Conservation (phyloP, 2,888 invertebrate genomes). For the Cyclophora albipunctata region DNA sequence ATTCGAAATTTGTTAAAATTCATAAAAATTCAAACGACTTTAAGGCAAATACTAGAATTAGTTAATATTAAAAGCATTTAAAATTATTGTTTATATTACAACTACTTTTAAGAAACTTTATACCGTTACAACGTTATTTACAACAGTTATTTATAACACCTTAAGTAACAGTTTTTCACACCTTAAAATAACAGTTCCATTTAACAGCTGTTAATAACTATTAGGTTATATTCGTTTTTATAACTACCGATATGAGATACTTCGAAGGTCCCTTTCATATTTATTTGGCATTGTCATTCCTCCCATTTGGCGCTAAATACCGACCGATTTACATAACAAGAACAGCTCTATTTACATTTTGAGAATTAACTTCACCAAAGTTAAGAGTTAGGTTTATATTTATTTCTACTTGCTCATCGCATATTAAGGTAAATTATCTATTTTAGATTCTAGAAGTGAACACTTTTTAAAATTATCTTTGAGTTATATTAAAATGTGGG, state of each 20-base stretch:
- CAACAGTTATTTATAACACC: constrained; percentile 27
- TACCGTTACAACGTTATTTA: constrained; percentile 37
- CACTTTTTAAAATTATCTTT: constrained; percentile 28
- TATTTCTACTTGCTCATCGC: not conserved
- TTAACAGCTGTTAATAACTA: no score
- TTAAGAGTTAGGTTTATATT: no score
- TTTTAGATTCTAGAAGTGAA: constrained; percentile 21
- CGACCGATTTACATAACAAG: constrained; percentile 1
- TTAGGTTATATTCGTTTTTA: not conserved
- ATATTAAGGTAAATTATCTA: not conserved
- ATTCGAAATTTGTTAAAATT: no score
- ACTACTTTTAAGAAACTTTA: constrained; percentile 43
- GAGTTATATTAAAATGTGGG: constrained; percentile 7
- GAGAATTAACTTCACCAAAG: not conserved
- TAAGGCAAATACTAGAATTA: no score
- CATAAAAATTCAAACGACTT: no score
- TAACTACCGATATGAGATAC: constrained; percentile 61
- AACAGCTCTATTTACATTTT: constrained; percentile 3
- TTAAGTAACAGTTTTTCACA: not conserved
- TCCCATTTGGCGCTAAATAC: constrained; percentile 47
- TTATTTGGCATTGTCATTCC: constrained; percentile 55
- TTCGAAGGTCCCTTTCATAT: constrained; percentile 59
- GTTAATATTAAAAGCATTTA: no score
- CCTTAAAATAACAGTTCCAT: no score
- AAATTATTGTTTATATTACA: constrained; percentile 31